Conservation (phyloP, 2,888 invertebrate genomes). For the Altica lythri region DNA sequence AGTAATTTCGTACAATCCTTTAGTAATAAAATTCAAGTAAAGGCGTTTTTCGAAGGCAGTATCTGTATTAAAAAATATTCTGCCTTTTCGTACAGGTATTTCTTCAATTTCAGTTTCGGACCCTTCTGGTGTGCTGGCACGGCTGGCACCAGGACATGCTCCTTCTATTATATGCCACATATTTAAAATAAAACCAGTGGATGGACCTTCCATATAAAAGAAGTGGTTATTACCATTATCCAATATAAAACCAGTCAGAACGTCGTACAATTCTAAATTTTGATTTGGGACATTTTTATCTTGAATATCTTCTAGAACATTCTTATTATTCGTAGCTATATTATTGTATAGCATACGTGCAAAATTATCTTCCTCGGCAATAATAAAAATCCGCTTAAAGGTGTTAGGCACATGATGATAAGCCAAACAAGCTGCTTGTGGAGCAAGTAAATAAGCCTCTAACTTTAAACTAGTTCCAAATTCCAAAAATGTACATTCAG, state of each 20-base stretch:
- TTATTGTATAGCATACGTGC: slow-evolving; percentile 30
- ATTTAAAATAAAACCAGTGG: slow-evolving; percentile 42
- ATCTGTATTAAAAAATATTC: slow-evolving; percentile 49
- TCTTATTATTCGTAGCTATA: slow-evolving; percentile 38
- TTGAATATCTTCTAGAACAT: slow-evolving; percentile 7
- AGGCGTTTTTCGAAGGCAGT: slow-evolving; percentile 47
- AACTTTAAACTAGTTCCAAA: slow-evolving; percentile 39
- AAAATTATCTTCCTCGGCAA: slow-evolving; percentile 29
- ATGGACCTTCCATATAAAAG: slow-evolving; percentile 43
- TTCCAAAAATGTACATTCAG: slow-evolving; percentile 33
- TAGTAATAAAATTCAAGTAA: slow-evolving; percentile 43
- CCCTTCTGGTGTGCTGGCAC: too few relatives aligned
- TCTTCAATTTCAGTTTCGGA: neutral
- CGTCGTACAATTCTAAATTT: slow-evolving; percentile 23
- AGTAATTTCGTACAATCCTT: slow-evolving; percentile 44
- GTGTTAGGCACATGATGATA: slow-evolving; percentile 36
- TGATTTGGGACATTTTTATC: slow-evolving; percentile 11
- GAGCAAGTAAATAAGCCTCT: slow-evolving; percentile 42
- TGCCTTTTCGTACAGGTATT: slow-evolving; percentile 23
- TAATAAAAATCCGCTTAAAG: slow-evolving; percentile 42
- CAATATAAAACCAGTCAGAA: slow-evolving; percentile 44
- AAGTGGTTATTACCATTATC: slow-evolving; percentile 42
- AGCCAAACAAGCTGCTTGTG: slow-evolving; percentile 39
- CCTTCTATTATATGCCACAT: slow-evolving; percentile 39
- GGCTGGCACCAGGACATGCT: slow-evolving; percentile 8